Evolutionary conservation across 2,888 invertebrate species (phyloP).

Genomic region (Orthonevra nobilis): DNA sequence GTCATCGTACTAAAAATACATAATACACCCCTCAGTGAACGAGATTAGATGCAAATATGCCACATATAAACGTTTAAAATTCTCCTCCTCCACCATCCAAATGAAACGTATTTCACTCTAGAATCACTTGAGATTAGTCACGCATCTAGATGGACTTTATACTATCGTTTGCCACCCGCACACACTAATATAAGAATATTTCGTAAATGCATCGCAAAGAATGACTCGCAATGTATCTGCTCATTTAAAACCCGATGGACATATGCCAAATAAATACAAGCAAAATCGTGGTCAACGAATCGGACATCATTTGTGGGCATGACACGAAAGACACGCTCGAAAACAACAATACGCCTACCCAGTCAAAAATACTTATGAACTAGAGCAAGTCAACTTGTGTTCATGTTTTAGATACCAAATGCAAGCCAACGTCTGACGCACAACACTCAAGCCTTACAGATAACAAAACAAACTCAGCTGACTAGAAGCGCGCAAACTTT

Average conservation of each 20-base stretch:
- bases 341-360: slow-evolving; percentile 67
- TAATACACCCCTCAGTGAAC: slow-evolving; percentile 12
- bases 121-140: slow-evolving; percentile 62
- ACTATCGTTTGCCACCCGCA: slow-evolving; percentile 7
- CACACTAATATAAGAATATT: not conserved
- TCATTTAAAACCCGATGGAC: slow-evolving; percentile 29
- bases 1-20: slow-evolving; percentile 54
- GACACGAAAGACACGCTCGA: slow-evolving; percentile 55
- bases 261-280: slow-evolving; percentile 55
- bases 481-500: slow-evolving; percentile 43
- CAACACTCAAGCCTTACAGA: slow-evolving; percentile 44
- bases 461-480: slow-evolving; percentile 31
- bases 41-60: slow-evolving; percentile 40
- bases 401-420: slow-evolving; percentile 15
- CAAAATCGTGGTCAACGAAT: slow-evolving; percentile 51
- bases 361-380: slow-evolving; percentile 33
- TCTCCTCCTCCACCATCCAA: slow-evolving; percentile 12
- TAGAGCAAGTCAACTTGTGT: slow-evolving; percentile 46
- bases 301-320: slow-evolving; percentile 49
- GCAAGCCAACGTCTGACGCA: slow-evolving; percentile 54
- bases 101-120: slow-evolving; percentile 37
- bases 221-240: slow-evolving; percentile 17
- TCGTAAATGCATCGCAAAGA: too few species aligned
- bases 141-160: slow-evolving; percentile 46
- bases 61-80: slow-evolving; percentile 1